Base-by-base conservation (phyloP, 1,140 invertebrate genomes). In the Drosophila baimaii region DNA sequence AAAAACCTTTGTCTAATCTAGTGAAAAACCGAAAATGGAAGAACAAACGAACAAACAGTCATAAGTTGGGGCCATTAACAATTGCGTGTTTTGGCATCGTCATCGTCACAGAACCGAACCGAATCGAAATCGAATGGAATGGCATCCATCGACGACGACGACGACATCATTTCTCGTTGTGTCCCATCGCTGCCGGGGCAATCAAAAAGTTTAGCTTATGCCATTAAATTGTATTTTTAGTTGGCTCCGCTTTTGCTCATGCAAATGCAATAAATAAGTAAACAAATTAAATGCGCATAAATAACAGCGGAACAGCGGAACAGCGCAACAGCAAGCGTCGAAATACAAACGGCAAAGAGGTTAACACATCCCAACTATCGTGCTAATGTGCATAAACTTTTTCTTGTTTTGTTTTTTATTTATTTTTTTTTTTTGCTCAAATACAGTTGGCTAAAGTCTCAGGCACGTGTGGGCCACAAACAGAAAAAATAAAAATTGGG, bases 251-350 rank as follows among this genome's bases (percentile, higher is more conserved):
- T 47, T 46, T 39, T 35, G 64, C 41, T 71, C 65, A 69, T 65
- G 59, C 49, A 74, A 75, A 65, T 64, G 58, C 71, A 75, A 75
- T 75, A 75, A 75, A 75, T 78, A 71, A 63, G 66, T 79, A 79
- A 79, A 79, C 77, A 80, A 79, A 80, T 75, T 59, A 79, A 79
- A 79, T 79, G 76, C 76, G 68, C 76, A 79, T 79, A 79, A 79
- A 79, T 78, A 71, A 77, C 33, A 49, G 51, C 43, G 41, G 39
- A 77, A 44, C 25, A 12, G 27, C 6, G 25, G 47, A 71, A 10
- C 29, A 33, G 31, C 39, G 33, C 31, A 58, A 12, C 8, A 25
- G 37, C 15, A 6, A 33, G 52, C 52, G 29, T 13, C 6, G 49
- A 21, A 52, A 52, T 49, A 52, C 49, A 52, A 21, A 59, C 41